These are phyloP conservation scores for Aspidiotus destructor DNA, from an alignment of 2,888 invertebrate species.

Conservation along the genomic window DNA sequence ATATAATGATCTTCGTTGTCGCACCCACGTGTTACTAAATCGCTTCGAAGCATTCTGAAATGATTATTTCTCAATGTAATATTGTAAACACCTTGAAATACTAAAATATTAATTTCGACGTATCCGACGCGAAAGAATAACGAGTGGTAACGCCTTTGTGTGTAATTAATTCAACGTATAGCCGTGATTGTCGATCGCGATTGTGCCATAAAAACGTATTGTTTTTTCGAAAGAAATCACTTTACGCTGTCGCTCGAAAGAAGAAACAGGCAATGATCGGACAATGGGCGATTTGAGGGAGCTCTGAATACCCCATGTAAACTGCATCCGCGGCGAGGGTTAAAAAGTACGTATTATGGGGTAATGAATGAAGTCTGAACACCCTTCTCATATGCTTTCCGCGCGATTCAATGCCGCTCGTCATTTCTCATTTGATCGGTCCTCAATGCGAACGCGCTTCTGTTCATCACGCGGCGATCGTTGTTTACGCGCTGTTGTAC, in stretches of 20 bases:
- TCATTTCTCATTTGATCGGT: constrained; percentile 29
- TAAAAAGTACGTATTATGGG: constrained; percentile 23
- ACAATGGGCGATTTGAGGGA: not conserved
- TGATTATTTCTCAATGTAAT: too few relatives aligned
- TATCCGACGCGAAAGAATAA: too few relatives aligned
- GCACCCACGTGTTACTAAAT: too few relatives aligned
- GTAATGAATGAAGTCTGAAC: constrained; percentile 28
- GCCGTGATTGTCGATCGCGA: not conserved
- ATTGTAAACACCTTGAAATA: too few relatives aligned
- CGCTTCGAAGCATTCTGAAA: too few relatives aligned
- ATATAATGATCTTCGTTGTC: too few relatives aligned
- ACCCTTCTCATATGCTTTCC: constrained; percentile 24
- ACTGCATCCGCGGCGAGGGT: constrained; percentile 28
- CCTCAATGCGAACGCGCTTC: constrained; percentile 16
- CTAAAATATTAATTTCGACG: too few relatives aligned
- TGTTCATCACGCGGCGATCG: not conserved
- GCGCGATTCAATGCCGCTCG: constrained; percentile 7
- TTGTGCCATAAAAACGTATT: not conserved
- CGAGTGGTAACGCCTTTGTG: too few relatives aligned
- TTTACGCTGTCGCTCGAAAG: not conserved
- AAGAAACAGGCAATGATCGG: not conserved
- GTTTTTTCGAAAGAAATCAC: not conserved
- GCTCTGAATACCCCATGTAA: constrained; percentile 5
- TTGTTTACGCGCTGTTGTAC: not conserved
- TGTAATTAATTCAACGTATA: too few relatives aligned